Evolutionary conservation across 2,888 invertebrate genomes (phyloP), one percentile per base, ranked within the genome.

Genomic region (Drosophila borealis): DNA sequence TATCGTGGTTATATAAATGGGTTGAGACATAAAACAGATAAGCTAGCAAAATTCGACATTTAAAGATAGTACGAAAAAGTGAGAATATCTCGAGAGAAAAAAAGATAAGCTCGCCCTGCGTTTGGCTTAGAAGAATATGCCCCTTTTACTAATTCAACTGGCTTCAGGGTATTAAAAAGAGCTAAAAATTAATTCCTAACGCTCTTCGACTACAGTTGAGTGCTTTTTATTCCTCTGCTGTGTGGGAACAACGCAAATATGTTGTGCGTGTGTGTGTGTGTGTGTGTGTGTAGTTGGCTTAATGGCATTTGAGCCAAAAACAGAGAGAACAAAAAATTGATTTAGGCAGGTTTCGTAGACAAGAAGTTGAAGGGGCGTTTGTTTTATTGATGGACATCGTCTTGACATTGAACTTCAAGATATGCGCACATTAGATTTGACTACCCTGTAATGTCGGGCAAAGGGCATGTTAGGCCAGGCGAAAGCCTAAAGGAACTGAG

Each of bases 241-340:
- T 21, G 33, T 45, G 41, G 37, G 29, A 41, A n/a, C 14, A 13
- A 39, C 39, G 25, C 39, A 8, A 41, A 53, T 19, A 9, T 8
- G 37, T 11, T 41, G 39, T 59, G 25, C 14, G 17, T 56, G 33
- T 21, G 33, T 39, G 19, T 42, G 25, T 56, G 13, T 65, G 11
- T 55, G 33, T 60, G 36, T 39, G 11, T 51, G 13, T 60, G 33
- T 39, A 50, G 63, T 67, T 84, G 63, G 61, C 63, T 72, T 69
- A 81, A 74, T 78, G 69, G 67, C 61, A 57, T 41, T 53, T 75
- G 13, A 49, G 62, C 64, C 68, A 72, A 75, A 42, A 42, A 2
- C 4, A 42, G 17, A 37, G 9, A 75, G 11, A 21, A 5, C 0
- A 13, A 19, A 36, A 41, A 75, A 48, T 42, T 33, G 39, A 61